phyloP scores from a whole-genome alignment of 2,797 vertebrate species.

The Hozukius guyotensis region DNA sequence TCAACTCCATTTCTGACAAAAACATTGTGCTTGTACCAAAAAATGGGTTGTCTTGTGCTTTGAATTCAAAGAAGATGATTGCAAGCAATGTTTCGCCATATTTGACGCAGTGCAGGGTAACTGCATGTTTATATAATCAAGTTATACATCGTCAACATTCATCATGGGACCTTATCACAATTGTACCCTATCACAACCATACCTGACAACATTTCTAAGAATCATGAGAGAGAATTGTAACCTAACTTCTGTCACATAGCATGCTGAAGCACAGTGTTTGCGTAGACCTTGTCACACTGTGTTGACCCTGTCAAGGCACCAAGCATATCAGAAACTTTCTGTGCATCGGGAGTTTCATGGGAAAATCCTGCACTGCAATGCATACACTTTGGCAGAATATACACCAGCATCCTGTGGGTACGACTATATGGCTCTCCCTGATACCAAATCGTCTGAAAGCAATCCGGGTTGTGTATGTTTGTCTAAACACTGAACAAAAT shows the following conservation, averaged over 20 bases:
- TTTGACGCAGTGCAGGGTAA: not conserved
- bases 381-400: not conserved
- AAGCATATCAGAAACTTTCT: not conserved
- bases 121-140: not conserved
- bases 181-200: not conserved
- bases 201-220: not conserved
- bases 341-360: constrained; percentile 6
- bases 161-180: not conserved
- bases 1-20: not conserved
- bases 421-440: not conserved
- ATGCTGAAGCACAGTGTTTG: not conserved
- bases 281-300: not conserved
- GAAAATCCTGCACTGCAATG: constrained; percentile 19
- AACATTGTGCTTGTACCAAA: not conserved
- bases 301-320: not conserved
- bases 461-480: constrained; percentile 47
- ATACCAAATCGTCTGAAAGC: constrained; percentile 16
- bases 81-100: not conserved
- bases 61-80: not conserved
- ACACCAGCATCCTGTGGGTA: constrained; percentile 18
- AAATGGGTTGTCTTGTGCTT: not conserved
- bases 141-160: not conserved
- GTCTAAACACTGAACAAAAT: constrained; percentile 33
- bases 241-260: not conserved
- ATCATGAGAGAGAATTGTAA: not conserved